These are phyloP conservation scores for Phalloptychus januarius DNA, from an alignment of 2,797 vertebrate genomes.

Conservation along the genomic window DNA sequence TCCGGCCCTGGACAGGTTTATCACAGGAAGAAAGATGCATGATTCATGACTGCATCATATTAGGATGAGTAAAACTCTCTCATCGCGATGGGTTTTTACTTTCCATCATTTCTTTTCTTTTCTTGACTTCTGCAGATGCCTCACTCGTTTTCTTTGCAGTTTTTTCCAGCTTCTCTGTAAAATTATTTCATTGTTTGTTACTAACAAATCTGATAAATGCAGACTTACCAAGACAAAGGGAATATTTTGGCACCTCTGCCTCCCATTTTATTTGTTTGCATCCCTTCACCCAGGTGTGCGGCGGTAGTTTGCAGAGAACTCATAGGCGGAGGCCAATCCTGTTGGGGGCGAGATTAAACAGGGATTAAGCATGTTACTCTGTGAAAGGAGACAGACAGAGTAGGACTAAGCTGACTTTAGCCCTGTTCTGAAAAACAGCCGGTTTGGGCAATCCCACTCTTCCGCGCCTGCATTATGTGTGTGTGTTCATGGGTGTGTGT, in stretches of 20 bases:
- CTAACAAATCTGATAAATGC: constrained; percentile 7
- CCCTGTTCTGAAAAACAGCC: constrained; percentile 50
- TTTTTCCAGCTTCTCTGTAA: constrained; percentile 5
- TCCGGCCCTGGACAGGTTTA: neutral
- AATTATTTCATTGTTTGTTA: constrained; percentile 17
- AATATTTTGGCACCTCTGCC: constrained; percentile 2
- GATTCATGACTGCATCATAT: neutral
- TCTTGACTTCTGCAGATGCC: neutral
- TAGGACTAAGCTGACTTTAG: constrained; percentile 72
- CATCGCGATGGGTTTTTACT: neutral
- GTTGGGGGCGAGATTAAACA: constrained; percentile 66
- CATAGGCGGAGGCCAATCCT: constrained; percentile 61
- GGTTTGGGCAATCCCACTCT: constrained; percentile 58
- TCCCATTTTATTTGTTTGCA: neutral
- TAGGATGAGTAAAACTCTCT: neutral
- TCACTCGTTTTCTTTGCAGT: neutral
- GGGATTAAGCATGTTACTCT: constrained; percentile 66
- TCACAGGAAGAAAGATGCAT: neutral
- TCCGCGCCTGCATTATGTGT: constrained; percentile 40
- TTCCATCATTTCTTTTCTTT: neutral
- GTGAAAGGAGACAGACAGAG: constrained; percentile 71
- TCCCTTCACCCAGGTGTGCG: constrained; percentile 55
- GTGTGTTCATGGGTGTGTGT: constrained; percentile 32
- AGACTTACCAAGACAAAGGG: constrained; percentile 20
- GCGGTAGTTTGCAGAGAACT: constrained; percentile 42